Evolutionary conservation across 2,888 invertebrate genomes (phyloP), one percentile per base, ranked within the genome.

Genomic region (Sclerodermus sp.): DNA sequence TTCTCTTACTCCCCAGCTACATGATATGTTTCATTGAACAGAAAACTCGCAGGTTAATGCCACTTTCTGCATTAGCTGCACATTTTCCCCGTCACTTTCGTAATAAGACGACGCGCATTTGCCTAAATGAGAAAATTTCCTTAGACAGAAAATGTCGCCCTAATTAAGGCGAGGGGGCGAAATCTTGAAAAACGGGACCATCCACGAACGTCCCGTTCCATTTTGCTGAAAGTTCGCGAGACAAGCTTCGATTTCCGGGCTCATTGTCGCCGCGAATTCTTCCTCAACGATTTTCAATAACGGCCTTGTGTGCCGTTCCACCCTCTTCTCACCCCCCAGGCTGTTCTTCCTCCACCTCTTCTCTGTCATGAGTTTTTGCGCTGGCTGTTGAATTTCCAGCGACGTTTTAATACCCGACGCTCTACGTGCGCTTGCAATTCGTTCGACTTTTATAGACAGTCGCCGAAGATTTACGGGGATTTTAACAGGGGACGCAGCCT

Each of bases 381-480:
- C 12, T 34, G 34, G 32, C 45, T 34, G 38, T 48, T 50, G 50
- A 59, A 57, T 61, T 57, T 56, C 49, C 52, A 51, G 55, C 30
- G 49, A 58, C 53, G 51, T 54, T 64, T 66, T 59, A 60, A 62
- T 53, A 51, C 49, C 50, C 43, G 51, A 30, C 51, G 57, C 51
- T 55, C 23, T 23, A 48, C 53, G 53, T 45, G 45, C 41, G 52
- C 58, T 51, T 56, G 60, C 62, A 58, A 65, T 68, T 70, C 66
- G 58, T 64, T 61, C 64, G 64, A 68, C 67, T 71, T 76, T 72
- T 70, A 72, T 71, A 59, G 65, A 66, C 67, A 69, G 58, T 53
- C 51, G 40, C 45, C 45, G 48, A 67, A 62, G 64, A 73, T 74
- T 73, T 70, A 72, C 62, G 64, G 49, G 53, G 55, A 62, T 66